phyloP scores from a whole-genome alignment of 2,113 vertebrate species.

The Ictalurus punctatus region DNA sequence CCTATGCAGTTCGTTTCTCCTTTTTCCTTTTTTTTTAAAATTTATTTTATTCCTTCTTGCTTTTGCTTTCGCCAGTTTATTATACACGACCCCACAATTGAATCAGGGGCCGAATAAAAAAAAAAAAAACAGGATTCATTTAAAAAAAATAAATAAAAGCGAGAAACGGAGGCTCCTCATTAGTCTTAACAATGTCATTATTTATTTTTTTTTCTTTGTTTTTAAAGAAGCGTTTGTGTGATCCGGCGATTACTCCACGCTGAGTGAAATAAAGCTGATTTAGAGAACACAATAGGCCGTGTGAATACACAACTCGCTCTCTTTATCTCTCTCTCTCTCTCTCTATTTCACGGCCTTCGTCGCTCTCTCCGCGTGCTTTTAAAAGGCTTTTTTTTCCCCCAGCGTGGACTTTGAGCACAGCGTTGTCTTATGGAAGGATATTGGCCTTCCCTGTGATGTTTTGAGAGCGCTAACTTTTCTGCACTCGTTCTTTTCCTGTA shows the following conservation, averaged over 20 bases:
- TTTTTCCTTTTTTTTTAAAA: background rate
- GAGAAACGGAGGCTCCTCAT: conserved; percentile 23
- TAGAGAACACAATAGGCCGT: conserved; percentile 46
- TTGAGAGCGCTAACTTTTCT: background rate
- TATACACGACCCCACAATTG: conserved; percentile 34
- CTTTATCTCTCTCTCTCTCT: background rate
- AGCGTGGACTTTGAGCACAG: background rate
- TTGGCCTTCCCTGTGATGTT: conserved; percentile 5
- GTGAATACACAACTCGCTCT: conserved; percentile 33
- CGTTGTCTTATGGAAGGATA: background rate
- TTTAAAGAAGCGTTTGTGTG: conserved; percentile 42
- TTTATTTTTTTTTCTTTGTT: conserved; percentile 1
- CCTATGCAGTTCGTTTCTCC: conserved; percentile 75
- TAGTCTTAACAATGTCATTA: conserved; percentile 5
- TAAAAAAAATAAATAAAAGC: conserved; percentile 31
- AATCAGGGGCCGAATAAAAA: conserved; percentile 47
- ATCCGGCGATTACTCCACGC: conserved; percentile 51
- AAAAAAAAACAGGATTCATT: conserved; percentile 36
- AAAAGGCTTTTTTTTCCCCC: background rate
- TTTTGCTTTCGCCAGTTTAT: conserved; percentile 43
- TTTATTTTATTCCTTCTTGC: background rate
- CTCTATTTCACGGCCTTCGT: background rate
- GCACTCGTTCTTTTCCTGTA: background rate
- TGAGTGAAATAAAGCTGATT: conserved; percentile 54
- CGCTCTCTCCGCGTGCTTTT: background rate